phyloP scores from a whole-genome alignment of 2,797 vertebrate genomes.

The Dicrostonyx torquatus region DNA sequence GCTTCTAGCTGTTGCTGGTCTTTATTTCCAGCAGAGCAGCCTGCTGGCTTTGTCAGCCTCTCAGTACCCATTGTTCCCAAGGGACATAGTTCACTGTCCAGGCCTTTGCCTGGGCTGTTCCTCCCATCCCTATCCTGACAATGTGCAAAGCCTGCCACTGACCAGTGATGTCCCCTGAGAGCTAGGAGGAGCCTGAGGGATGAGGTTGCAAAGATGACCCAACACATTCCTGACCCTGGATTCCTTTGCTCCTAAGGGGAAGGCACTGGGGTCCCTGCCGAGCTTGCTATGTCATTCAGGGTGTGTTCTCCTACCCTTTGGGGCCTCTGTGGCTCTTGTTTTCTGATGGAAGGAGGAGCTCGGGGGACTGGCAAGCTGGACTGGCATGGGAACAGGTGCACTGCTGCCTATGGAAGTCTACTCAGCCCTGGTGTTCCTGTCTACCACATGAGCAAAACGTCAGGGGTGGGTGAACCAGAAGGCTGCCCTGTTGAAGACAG shows the following conservation, averaged over 20 bases:
- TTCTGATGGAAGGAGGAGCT: not conserved
- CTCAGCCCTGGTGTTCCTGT: not conserved
- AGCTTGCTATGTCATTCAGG: not conserved
- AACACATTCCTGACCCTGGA: not conserved
- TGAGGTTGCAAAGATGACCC: not conserved
- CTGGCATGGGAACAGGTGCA: not conserved
- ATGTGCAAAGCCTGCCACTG: not conserved
- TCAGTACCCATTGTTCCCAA: not conserved
- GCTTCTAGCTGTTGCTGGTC: conserved; percentile 52
- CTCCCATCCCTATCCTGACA: not conserved
- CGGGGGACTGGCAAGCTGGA: not conserved
- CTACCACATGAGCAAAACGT: not conserved
- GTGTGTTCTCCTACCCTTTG: not conserved
- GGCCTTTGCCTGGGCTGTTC: not conserved
- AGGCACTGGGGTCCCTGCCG: not conserved
- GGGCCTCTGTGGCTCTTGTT: conserved; percentile 20
- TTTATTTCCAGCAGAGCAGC: conserved; percentile 32
- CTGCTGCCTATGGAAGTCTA: not conserved
- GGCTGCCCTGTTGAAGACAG: not conserved
- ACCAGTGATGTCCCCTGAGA: not conserved
- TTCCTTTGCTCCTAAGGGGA: not conserved
- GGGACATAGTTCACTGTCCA: not conserved
- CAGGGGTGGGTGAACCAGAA: not conserved
- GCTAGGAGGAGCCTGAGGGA: not conserved
- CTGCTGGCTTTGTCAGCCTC: not conserved